phyloP scores from a whole-genome alignment of 1,140 invertebrate genomes.

The Drosophila grimshawi region DNA sequence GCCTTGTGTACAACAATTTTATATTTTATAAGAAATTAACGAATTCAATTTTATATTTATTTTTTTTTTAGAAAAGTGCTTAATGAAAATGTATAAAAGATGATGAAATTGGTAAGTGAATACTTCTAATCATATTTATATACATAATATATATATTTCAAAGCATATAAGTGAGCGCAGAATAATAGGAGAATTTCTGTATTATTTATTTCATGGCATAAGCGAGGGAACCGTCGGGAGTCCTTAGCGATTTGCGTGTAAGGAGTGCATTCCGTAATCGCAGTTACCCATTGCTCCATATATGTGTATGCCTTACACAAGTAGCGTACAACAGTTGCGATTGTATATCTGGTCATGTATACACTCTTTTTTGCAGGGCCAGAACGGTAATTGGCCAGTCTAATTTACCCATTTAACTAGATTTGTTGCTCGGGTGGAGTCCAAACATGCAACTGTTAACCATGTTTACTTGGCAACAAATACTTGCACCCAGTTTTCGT shows the following conservation, averaged over 20 bases:
- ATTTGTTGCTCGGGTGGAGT: slow-evolving; percentile 44
- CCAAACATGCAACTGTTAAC: slow-evolving; percentile 65
- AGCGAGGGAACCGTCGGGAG: background rate
- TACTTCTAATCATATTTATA: too few species aligned
- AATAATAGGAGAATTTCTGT: too few species aligned
- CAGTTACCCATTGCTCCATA: slow-evolving; percentile 58
- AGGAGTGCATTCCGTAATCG: slow-evolving; percentile 28
- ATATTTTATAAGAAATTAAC: too few species aligned
- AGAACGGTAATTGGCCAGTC: slow-evolving; percentile 67
- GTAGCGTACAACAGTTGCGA: slow-evolving; percentile 19
- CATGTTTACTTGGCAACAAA: slow-evolving; percentile 11
- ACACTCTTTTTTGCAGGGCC: slow-evolving; percentile 9
- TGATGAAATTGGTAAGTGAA: background rate
- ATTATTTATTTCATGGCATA: slow-evolving; percentile 1
- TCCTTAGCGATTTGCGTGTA: slow-evolving; percentile 33
- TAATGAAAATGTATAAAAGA: too few species aligned
- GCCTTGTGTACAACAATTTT: too few species aligned
- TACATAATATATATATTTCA: too few species aligned
- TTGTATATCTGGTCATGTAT: slow-evolving; percentile 50
- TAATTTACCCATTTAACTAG: slow-evolving; percentile 80
- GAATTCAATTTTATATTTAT: too few species aligned
- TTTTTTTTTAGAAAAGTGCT: too few species aligned
- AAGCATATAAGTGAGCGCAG: too few species aligned
- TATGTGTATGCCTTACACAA: slow-evolving; percentile 11
- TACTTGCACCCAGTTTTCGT: slow-evolving; percentile 44